phyloP scores from a whole-genome alignment of 2,888 invertebrate genomes.

The Graphium colonna region DNA sequence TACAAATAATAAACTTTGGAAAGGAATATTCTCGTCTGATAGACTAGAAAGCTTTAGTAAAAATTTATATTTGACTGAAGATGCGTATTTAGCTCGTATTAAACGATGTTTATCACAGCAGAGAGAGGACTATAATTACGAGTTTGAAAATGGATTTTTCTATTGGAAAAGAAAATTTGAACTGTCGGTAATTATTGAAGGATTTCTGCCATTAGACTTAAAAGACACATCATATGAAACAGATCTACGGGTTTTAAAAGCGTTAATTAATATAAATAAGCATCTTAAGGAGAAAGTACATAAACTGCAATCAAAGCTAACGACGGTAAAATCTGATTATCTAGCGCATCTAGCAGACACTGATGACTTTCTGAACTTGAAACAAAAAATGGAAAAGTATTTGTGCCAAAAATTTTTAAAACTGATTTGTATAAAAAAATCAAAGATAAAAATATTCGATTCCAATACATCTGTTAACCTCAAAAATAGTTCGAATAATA shows the following conservation, averaged over 20 bases:
- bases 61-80: slow-evolving; percentile 48
- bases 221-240: slow-evolving; percentile 35
- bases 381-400: slow-evolving; percentile 60
- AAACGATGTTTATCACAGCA: slow-evolving; percentile 47
- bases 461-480: neutral
- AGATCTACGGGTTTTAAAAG: slow-evolving; percentile 50
- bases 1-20: slow-evolving; percentile 47
- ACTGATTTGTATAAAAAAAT: slow-evolving; percentile 42
- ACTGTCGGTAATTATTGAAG: slow-evolving; percentile 47
- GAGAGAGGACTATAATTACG: slow-evolving; percentile 48
- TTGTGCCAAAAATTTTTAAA: slow-evolving; percentile 54
- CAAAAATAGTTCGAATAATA: neutral
- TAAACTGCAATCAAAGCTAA: slow-evolving; percentile 36
- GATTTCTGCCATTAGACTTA: slow-evolving; percentile 56
- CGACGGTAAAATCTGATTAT: slow-evolving; percentile 45
- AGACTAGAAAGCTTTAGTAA: slow-evolving; percentile 53
- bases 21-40: slow-evolving; percentile 54
- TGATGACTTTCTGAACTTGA: slow-evolving; percentile 57
- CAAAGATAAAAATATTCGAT: slow-evolving; percentile 34
- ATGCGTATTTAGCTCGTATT: slow-evolving; percentile 41
- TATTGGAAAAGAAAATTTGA: slow-evolving; percentile 56
- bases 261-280: slow-evolving; percentile 48
- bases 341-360: slow-evolving; percentile 55
- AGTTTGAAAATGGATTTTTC: slow-evolving; percentile 59
- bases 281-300: slow-evolving; percentile 43